Percentiles rank a stretch among this genome's conserved stretches.
phyloP scores from a whole-genome alignment of 2,888 invertebrate species.

The Platerodrilus igneus region DNA sequence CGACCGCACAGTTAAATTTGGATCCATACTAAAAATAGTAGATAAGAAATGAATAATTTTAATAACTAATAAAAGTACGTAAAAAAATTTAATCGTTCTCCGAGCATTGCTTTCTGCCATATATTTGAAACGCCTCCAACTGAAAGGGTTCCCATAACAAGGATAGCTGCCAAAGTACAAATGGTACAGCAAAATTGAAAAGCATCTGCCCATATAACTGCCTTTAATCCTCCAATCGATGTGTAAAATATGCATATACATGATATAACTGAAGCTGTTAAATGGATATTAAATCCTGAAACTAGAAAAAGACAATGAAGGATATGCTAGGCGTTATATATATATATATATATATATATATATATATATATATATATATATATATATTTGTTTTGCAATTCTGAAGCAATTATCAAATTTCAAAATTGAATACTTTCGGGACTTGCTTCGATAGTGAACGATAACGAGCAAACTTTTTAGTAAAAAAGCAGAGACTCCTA shows the following conservation, averaged over 20 bases:
- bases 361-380: too few relatives aligned
- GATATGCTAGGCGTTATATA: too few relatives aligned
- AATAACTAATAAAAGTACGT: conserved; percentile 59
- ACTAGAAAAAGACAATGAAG: too few relatives aligned
- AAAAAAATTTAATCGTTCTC: conserved; percentile 57
- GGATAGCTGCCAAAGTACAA: conserved; percentile 52
- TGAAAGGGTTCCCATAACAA: conserved; percentile 55
- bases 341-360: too few relatives aligned
- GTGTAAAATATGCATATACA: conserved; percentile 70
- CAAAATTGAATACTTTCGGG: too few relatives aligned
- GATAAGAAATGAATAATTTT: background rate
- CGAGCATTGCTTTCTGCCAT: conserved; percentile 54
- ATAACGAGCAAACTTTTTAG: too few relatives aligned
- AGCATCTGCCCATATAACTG: conserved; percentile 60
- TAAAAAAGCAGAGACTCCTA: too few relatives aligned
- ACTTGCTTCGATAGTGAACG: too few relatives aligned
- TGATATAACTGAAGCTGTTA: conserved; percentile 55
- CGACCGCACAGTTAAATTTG: conserved; percentile 55
- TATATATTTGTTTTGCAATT: too few relatives aligned
- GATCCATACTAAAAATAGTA: conserved; percentile 51
- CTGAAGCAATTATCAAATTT: too few relatives aligned
- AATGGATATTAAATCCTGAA: background rate
- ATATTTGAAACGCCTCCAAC: conserved; percentile 55
- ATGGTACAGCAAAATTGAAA: conserved; percentile 55
- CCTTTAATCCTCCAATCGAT: conserved; percentile 62